Base-by-base conservation (phyloP, 64 coral and sea anemone species). In the Trachythela sp. region DNA sequence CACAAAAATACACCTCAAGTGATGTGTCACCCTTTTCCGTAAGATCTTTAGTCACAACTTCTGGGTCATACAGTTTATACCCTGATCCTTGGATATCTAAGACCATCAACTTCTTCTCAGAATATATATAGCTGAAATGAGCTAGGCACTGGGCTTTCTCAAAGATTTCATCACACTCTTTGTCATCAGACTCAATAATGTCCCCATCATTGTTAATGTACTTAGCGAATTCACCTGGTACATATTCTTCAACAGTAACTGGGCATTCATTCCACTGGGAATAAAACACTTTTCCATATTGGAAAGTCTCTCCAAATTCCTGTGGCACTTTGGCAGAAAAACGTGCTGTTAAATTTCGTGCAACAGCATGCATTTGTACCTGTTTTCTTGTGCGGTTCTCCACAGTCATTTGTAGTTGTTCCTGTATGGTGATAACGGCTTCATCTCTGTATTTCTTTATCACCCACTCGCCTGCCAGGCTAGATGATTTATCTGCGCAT, bases 161-260 rank as follows among this genome's bases (percentile, higher is more conserved):
- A 54, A 83, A 22, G 36, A 50, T 84, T 0, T 80, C 75, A 40
- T 3, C 13, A 18, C 1, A 80, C 13, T 40, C 37, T 80, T 36
- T 1, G 10, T 36, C 3, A 80, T 10, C 0, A 34, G 31, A 15
- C 20, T 80, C 37, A 40, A 35, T 15, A 45, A 86, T 54, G 24
- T 80, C 37, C 75, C 94, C 94, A 95, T 92, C 84, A 88, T 95
- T 95, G 68, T 95, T 95, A 34, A 92, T 88, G 22, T 90, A 40
- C 68, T 95, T 92, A 7, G 32, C 75, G 89, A 95, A 95, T 10
- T 14, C 30, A 26, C 91, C 91, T 88, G 68, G 84, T 34, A 95
- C 94, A 90, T 90, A 95, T 84, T 95, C 91, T 71, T 95, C 91
- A 30, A 95, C 84, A 37, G 94, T 95, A 56, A 85, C 88, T 64